phyloP scores from a whole-genome alignment of 2,113 vertebrate genomes.

The Sclerurus mexicanus region DNA sequence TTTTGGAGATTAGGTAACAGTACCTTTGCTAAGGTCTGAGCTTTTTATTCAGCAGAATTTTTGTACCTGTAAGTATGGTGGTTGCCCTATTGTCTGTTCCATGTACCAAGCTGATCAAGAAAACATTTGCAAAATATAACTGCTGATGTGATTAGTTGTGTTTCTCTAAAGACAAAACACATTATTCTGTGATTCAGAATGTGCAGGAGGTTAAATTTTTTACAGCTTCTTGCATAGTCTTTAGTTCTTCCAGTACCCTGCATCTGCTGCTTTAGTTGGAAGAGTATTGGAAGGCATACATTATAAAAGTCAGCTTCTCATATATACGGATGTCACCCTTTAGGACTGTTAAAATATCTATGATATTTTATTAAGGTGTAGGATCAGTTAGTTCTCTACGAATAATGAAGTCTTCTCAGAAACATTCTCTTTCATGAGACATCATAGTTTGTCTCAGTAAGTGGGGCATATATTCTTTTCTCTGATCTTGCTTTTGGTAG shows the following conservation, averaged over 20 bases:
- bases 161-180: not conserved
- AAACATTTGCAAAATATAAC: not conserved
- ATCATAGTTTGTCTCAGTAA: not conserved
- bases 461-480: not conserved
- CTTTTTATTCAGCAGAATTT: constrained; percentile 8
- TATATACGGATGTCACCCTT: not conserved
- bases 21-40: constrained; percentile 30
- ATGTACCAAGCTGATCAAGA: not conserved
- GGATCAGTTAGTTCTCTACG: not conserved
- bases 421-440: not conserved
- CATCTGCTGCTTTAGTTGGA: not conserved
- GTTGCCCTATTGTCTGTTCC: not conserved
- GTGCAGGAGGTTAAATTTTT: not conserved
- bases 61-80: not conserved
- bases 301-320: not conserved
- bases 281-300: not conserved
- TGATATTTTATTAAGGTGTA: not conserved
- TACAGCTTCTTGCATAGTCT: not conserved
- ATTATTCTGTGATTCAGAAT: not conserved
- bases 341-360: not conserved
- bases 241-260: not conserved
- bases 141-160: not conserved
- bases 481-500: not conserved
- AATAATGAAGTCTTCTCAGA: not conserved
- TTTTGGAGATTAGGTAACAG: constrained; percentile 39